Evolutionary conservation across 1,140 invertebrate species (phyloP).

Genomic region (Atta colombica): DNA sequence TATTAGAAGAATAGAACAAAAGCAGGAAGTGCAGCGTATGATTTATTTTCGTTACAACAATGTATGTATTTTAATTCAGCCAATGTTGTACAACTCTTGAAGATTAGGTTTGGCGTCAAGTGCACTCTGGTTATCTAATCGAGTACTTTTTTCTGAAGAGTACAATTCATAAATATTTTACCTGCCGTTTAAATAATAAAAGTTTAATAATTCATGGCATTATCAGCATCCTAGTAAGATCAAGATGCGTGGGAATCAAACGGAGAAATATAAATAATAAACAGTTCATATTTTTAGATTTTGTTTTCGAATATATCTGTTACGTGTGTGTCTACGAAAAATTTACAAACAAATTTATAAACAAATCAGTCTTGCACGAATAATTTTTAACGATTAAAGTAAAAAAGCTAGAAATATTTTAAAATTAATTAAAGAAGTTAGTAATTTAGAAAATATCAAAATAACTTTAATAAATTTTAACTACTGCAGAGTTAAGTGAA

Average conservation of each 20-base stretch:
- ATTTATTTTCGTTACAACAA: constrained; percentile 9
- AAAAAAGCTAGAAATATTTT: background rate
- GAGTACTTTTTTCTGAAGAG: constrained; percentile 39
- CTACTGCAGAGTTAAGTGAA: background rate
- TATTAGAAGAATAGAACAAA: background rate
- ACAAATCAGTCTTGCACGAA: background rate
- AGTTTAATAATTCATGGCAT: constrained; percentile 68
- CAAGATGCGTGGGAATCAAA: constrained; percentile 19
- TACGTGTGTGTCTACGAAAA: background rate
- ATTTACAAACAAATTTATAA: constrained; percentile 3
- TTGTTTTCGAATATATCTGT: background rate
- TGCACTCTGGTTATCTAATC: constrained; percentile 71
- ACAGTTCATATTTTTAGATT: background rate
- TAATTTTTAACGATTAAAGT: background rate
- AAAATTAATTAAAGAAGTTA: background rate
- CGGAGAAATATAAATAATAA: background rate
- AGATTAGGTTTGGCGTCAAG: constrained; percentile 62
- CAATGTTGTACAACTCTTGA: constrained; percentile 60
- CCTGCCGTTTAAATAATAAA: constrained; percentile 64
- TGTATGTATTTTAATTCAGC: background rate
- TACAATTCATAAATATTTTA: constrained; percentile 51
- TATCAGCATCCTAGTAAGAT: constrained; percentile 57
- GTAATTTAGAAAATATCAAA: background rate
- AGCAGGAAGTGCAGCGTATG: background rate
- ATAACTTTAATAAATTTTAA: background rate